Percentiles rank a stretch among this genome's conserved stretches.
Evolutionary conservation across 1,140 invertebrate genomes (phyloP).

Genomic region (Drosophila athabasca): DNA sequence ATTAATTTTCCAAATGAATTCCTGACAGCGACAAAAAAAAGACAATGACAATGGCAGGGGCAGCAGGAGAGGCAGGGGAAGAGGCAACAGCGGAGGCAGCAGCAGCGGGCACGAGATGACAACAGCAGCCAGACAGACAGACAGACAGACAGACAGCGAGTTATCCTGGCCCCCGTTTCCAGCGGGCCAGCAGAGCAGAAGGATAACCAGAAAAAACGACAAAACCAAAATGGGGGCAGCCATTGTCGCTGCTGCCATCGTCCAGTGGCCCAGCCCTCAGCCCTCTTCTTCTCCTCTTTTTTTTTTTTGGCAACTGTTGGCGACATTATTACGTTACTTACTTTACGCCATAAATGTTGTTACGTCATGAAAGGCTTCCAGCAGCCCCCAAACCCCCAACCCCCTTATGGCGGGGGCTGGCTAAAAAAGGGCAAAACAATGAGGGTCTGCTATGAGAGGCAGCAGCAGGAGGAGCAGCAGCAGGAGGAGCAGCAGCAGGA

Average conservation of each 20-base stretch:
- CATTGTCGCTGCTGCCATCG: conserved; percentile 36
- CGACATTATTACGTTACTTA: conserved; percentile 79
- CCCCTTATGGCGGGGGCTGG: conserved; percentile 11
- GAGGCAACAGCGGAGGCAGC: too few relatives aligned
- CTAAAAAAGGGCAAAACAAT: conserved; percentile 61
- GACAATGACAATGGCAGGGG: conserved; percentile 38
- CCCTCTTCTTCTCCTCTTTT: conserved; percentile 9
- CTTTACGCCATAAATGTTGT: conserved; percentile 81
- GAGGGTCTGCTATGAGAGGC: conserved; percentile 14
- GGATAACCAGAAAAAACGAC: conserved; percentile 35
- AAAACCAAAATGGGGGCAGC: conserved; percentile 48
- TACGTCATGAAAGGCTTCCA: conserved; percentile 55
- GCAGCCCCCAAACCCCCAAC: not conserved
- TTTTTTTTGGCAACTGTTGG: conserved; percentile 71
- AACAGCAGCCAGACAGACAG: conserved; percentile 34
- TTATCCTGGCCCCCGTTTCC: conserved; percentile 32
- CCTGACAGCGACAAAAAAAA: conserved; percentile 62
- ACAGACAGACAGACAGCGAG: conserved; percentile 45
- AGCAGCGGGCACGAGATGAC: not conserved
- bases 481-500: not conserved
- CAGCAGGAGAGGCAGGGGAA: conserved; percentile 1
- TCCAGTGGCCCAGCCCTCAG: conserved; percentile 28
- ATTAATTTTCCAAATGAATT: conserved; percentile 83
- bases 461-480: too few relatives aligned
- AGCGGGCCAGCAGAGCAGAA: conserved; percentile 12